phyloP scores from a whole-genome alignment of 2,888 invertebrate genomes.

The Amorpha juglandis region DNA sequence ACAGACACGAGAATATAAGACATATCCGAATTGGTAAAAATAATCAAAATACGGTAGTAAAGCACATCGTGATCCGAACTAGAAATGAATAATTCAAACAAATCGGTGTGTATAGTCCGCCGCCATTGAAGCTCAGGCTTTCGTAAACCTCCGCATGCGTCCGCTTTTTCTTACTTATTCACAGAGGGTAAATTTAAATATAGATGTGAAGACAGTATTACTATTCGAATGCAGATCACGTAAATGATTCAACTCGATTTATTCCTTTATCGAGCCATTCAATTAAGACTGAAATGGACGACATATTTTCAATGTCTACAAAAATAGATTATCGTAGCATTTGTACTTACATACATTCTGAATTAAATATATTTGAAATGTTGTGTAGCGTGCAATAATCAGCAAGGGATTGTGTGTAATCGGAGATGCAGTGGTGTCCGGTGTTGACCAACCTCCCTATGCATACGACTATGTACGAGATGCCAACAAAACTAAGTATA shows the following conservation, averaged over 20 bases:
- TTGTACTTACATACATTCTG: conserved; percentile 8
- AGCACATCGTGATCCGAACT: conserved; percentile 49
- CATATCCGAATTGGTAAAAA: conserved; percentile 29
- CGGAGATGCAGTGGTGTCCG: conserved; percentile 61
- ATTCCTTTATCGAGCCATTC: conserved; percentile 35
- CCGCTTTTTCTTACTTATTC: conserved; percentile 47
- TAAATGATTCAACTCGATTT: conserved; percentile 53
- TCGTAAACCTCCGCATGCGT: conserved; percentile 42
- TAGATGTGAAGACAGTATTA: conserved; percentile 17
- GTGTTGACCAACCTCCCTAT: conserved; percentile 65
- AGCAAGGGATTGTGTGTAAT: conserved; percentile 72
- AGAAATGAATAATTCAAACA: conserved; percentile 66
- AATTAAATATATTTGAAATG: conserved; percentile 16
- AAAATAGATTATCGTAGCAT: not conserved
- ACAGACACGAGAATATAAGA: conserved; percentile 29
- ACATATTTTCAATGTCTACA: not conserved
- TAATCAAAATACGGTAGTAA: conserved; percentile 41
- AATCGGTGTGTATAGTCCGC: conserved; percentile 45
- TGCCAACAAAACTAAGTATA: conserved; percentile 43
- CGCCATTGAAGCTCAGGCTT: conserved; percentile 36
- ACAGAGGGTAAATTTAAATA: conserved; percentile 33
- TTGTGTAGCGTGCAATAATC: conserved; percentile 56
- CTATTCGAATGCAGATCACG: conserved; percentile 53
- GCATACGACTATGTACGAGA: conserved; percentile 53
- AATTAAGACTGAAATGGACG: conserved; percentile 23